These are phyloP conservation scores for Platysternon megacephalum DNA, from an alignment of 2,113 vertebrate species.

Conservation along the genomic window DNA sequence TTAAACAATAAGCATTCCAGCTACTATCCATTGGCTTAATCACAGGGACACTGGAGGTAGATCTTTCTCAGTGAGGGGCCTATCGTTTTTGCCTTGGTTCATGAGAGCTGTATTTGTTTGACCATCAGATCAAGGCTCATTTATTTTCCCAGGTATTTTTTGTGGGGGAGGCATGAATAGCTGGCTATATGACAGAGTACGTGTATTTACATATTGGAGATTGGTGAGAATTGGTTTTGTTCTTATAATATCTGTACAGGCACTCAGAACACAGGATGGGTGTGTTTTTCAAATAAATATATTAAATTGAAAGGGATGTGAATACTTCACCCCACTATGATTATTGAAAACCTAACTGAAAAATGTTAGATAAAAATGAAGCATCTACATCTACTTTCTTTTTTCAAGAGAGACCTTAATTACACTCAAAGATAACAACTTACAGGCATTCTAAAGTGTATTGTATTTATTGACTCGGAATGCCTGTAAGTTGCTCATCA, in stretches of 20 bases:
- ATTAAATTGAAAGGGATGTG: neutral
- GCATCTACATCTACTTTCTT: neutral
- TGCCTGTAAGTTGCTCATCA: neutral
- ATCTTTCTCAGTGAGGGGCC: neutral
- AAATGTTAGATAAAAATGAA: neutral
- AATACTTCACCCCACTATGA: neutral
- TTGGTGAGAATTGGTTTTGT: neutral
- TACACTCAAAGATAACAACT: neutral
- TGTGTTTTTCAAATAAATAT: neutral
- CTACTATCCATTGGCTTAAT: neutral
- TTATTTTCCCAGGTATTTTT: neutral
- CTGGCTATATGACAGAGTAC: neutral
- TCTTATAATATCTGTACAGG: neutral
- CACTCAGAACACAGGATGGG: neutral
- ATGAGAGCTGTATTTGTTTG: neutral
- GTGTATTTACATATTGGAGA: neutral
- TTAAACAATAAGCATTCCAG: neutral
- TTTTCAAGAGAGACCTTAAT: neutral
- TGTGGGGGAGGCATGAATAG: no score
- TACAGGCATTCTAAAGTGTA: neutral
- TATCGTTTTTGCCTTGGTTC: neutral
- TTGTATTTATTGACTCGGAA: neutral
- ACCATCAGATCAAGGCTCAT: neutral
- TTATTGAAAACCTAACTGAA: neutral
- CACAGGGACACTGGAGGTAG: neutral